Evolutionary conservation across 2,113 vertebrate genomes (phyloP).

Genomic region (Meriones unguiculatus): DNA sequence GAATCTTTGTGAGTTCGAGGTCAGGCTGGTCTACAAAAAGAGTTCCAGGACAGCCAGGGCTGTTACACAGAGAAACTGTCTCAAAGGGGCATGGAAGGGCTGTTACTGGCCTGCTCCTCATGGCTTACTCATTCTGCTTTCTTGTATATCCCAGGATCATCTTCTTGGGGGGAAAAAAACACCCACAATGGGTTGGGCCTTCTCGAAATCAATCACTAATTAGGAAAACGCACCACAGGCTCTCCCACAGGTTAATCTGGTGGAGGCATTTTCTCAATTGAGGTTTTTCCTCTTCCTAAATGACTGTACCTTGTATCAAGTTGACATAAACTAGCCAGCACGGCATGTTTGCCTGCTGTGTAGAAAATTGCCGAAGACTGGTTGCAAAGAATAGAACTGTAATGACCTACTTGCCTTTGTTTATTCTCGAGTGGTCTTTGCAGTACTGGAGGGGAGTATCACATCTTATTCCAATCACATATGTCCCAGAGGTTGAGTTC

Average conservation of each 20-base stretch:
- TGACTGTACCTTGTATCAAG: background rate
- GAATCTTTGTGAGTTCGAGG: too few relatives aligned
- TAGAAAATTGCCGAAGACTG: constrained; percentile 9
- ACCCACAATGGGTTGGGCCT: background rate
- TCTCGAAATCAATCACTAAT: background rate
- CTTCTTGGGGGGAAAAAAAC: background rate
- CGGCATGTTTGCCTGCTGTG: background rate
- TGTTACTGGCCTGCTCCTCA: background rate
- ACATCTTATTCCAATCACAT: background rate
- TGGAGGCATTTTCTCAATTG: background rate
- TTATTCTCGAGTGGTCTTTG: background rate
- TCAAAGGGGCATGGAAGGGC: too few relatives aligned
- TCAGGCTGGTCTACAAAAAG: too few relatives aligned
- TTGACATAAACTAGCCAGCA: background rate
- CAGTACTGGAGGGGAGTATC: background rate
- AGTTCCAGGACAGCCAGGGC: too few relatives aligned
- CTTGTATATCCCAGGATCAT: background rate
- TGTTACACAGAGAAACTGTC: too few relatives aligned
- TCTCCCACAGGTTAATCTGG: background rate
- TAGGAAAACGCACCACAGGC: background rate
- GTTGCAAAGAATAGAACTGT: background rate
- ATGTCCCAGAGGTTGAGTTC: background rate
- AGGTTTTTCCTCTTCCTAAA: background rate
- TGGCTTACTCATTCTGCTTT: background rate
- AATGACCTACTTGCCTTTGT: background rate